Evolutionary conservation across 1,140 invertebrate species (phyloP).

Genomic region (Caenorhabditis latens): DNA sequence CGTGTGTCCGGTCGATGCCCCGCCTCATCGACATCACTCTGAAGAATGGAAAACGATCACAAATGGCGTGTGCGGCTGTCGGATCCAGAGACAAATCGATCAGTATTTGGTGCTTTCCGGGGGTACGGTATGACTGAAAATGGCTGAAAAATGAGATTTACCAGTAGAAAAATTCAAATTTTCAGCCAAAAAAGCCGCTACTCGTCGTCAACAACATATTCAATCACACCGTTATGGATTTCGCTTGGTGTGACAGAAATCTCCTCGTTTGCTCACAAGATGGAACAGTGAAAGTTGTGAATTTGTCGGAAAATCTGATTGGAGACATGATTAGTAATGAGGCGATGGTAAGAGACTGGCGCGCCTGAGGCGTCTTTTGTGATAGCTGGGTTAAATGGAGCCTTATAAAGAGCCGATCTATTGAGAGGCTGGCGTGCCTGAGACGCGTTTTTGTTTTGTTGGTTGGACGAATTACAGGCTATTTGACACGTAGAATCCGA

Average conservation of each 20-base stretch:
- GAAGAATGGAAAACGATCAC: constrained; percentile 14
- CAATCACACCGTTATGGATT: constrained; percentile 34
- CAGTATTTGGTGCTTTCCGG: constrained; percentile 31
- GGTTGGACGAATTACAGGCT: no score
- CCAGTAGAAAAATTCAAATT: neutral
- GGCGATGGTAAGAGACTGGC: neutral
- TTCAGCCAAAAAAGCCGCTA: constrained; percentile 11
- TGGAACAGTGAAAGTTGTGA: constrained; percentile 2
- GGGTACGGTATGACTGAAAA: neutral
- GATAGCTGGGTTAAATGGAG: neutral
- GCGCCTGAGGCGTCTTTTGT: neutral
- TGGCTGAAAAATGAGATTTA: neutral
- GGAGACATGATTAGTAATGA: constrained; percentile 13
- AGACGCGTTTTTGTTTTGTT: no score
- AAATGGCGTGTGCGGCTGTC: constrained; percentile 2
- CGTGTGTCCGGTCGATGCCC: neutral
- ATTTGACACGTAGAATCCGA: no score
- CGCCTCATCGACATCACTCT: neutral
- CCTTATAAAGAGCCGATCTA: no score
- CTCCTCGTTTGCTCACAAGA: constrained; percentile 6
- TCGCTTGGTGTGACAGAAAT: constrained; percentile 21
- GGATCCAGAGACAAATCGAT: constrained; percentile 32
- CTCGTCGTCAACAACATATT: constrained; percentile 12
- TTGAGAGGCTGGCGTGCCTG: no score
- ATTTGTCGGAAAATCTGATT: neutral